Base-by-base conservation (phyloP, 2,797 vertebrate species). In the Anniella stebbinsi region DNA sequence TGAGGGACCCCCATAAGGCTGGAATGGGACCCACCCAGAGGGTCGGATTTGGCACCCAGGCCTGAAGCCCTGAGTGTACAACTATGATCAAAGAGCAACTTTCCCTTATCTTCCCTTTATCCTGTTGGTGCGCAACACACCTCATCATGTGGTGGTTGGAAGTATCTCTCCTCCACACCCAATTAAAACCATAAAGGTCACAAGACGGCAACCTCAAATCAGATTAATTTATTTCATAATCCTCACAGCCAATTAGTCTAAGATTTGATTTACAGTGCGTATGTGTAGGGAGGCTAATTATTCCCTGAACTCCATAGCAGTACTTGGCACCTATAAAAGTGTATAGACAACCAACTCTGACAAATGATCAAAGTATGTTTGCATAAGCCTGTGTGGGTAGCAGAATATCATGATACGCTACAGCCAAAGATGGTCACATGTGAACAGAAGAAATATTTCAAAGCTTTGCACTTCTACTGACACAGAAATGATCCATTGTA, bases 381-480 rank as follows among this genome's bases (percentile, higher is more conserved):
- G 92, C 93, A 92, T 93, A 94, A 36, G 88, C 93, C 87, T 94
- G 91, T 80, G 57, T 80, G 91, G 92, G 30, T 9, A 21, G 76
- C 67, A 94, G 93, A 95, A 92, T 91, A 93, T 95, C 93, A 94
- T 5, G 77, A 90, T 87, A 93, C 95, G 87, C 72, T 92, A 90
- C 91, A 90, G 91, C 95, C 91, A 63, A 93, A 95, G 95, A 90
- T 91, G 94, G 85, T 23, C 91, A 80, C 86, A 90, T 93, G 91
- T 92, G 92, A 95, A 93, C 91, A 89, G 89, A 60, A 90, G 80
- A 94, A 96, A 93, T 90, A 95, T 95, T 95, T 94, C 92, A 93
- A 92, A 94, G 93, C 70, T 94, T 91, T 69, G 86, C 88, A 93
- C 93, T 85, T 69, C 94, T 90, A 60, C 92, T 92, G 90, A 94